Conservation (phyloP, 1,140 invertebrate genomes). For the Hyles euphorbiae region DNA sequence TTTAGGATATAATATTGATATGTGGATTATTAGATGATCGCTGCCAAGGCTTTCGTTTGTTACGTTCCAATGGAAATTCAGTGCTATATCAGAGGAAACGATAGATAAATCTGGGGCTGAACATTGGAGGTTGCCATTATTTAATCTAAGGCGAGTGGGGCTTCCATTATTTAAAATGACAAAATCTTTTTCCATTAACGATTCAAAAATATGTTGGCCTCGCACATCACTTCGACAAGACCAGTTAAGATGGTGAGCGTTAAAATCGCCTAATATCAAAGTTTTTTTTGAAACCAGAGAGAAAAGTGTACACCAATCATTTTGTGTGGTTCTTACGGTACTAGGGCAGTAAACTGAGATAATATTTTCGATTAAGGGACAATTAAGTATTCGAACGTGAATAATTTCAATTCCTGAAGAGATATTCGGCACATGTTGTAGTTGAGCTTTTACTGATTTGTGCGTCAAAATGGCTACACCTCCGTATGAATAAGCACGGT, state of each 20-base stretch:
- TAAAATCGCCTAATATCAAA: conserved; percentile 22
- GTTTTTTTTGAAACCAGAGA: conserved; percentile 12
- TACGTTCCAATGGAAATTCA: conserved; percentile 14
- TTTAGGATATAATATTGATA: not conserved
- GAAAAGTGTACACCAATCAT: conserved; percentile 20
- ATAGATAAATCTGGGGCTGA: conserved; percentile 6
- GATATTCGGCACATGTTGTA: not conserved
- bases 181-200: conserved; percentile 13
- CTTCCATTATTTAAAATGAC: conserved; percentile 16
- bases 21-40: conserved; percentile 11
- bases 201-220: conserved; percentile 23
- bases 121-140: conserved; percentile 3
- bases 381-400: conserved; percentile 18
- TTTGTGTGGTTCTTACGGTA: conserved; percentile 9
- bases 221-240: conserved; percentile 16
- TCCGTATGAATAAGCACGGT: not conserved
- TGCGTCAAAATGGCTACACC: not conserved
- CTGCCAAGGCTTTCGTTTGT: conserved; percentile 9
- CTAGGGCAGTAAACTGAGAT: conserved; percentile 19
- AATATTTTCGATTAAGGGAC: conserved; percentile 19
- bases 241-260: conserved; percentile 21
- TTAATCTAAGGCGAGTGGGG: conserved; percentile 15
- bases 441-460: not conserved
- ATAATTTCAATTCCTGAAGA: conserved; percentile 7
- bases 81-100: conserved; percentile 9